Conservation (phyloP, 2,797 vertebrate species). For the Ctenopoma kingsleyae region DNA sequence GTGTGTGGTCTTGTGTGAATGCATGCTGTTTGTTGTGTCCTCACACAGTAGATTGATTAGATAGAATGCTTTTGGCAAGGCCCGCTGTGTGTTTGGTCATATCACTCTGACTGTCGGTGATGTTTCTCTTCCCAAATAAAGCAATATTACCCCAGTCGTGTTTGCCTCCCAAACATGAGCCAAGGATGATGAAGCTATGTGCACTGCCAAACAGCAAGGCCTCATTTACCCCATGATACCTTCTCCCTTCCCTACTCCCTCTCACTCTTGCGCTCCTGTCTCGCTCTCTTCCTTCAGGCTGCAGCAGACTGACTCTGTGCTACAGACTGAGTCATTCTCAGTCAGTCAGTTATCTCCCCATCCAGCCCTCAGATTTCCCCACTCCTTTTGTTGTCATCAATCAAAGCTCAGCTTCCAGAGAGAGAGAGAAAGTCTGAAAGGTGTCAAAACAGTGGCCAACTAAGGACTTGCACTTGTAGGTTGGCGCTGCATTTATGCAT, state of each 20-base stretch:
- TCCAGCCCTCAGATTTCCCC: slow-evolving; percentile 78
- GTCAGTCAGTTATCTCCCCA: slow-evolving; percentile 81
- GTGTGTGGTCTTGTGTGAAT: slow-evolving; percentile 32
- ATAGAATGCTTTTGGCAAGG: slow-evolving; percentile 57
- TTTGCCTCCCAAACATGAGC: slow-evolving; percentile 66
- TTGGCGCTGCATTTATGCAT: slow-evolving; percentile 50
- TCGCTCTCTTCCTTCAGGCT: slow-evolving; percentile 61
- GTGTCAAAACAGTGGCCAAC: slow-evolving; percentile 73
- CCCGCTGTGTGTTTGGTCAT: slow-evolving; percentile 59
- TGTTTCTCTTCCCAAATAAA: slow-evolving; percentile 68
- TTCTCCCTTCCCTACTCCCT: slow-evolving; percentile 40
- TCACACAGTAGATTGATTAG: slow-evolving; percentile 72
- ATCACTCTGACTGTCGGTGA: slow-evolving; percentile 53
- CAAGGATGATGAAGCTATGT: slow-evolving; percentile 66
- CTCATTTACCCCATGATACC: slow-evolving; percentile 68
- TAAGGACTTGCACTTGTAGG: slow-evolving; percentile 60
- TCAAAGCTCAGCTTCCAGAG: slow-evolving; percentile 71
- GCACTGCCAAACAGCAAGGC: slow-evolving; percentile 60
- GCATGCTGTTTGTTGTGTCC: slow-evolving; percentile 43
- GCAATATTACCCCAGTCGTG: slow-evolving; percentile 59
- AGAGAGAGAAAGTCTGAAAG: slow-evolving; percentile 53
- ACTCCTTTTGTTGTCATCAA: slow-evolving; percentile 79
- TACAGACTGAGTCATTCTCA: slow-evolving; percentile 80
- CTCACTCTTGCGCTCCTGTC: slow-evolving; percentile 43
- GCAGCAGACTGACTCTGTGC: slow-evolving; percentile 67